Evolutionary conservation across 1,140 invertebrate genomes (phyloP), one percentile per base, ranked within the genome.

Genomic region (Catajapyx aquilonaris): DNA sequence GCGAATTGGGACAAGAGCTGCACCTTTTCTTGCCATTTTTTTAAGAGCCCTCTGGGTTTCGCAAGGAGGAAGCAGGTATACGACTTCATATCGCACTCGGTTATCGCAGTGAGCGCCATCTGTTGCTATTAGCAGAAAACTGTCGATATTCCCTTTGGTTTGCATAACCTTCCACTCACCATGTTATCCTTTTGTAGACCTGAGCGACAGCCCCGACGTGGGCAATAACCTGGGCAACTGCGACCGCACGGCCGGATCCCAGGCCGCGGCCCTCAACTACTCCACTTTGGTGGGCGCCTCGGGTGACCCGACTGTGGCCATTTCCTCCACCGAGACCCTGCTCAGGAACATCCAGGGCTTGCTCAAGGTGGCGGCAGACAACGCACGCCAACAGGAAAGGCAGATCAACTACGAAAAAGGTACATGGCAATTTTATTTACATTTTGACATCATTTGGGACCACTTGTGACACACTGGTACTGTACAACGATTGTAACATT

Each of bases 361-460:
- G 41, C 71, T 93, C 31, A 90, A 91, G 59, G 85, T 93, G 31
- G 88, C 87, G 7, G 85, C 84, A 5, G 87, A 93, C 59, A 93
- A 91, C 64, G 86, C 87, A 21, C 69, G 86, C 44, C 86, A 93
- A 52, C 85, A 91, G 59, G 87, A 94, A 55, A 69, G 85, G 45
- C 84, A 91, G 61, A 83, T 90, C 55, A 87, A 80, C 65, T 85
- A 87, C 57, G 87, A 94, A 63, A 93, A 90, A 86, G 85, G 88
- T 93, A 63, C 57, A 57, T 31, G 13, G 55, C n/a, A n/a, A n/a
- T n/a, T n/a, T n/a, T n/a, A 52, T 48, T 49, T 58, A 41, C 56
- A 54, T 50, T 48, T 41, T 44, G 34, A 41, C 40, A 37, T 21
- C 35, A 38, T 11, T 36, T 40, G 19, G 23, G 34, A 41, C 33